These are phyloP conservation scores for Bursaphelenchus mucronatus DNA, from an alignment of 1,140 invertebrate species.

Conservation along the genomic window DNA sequence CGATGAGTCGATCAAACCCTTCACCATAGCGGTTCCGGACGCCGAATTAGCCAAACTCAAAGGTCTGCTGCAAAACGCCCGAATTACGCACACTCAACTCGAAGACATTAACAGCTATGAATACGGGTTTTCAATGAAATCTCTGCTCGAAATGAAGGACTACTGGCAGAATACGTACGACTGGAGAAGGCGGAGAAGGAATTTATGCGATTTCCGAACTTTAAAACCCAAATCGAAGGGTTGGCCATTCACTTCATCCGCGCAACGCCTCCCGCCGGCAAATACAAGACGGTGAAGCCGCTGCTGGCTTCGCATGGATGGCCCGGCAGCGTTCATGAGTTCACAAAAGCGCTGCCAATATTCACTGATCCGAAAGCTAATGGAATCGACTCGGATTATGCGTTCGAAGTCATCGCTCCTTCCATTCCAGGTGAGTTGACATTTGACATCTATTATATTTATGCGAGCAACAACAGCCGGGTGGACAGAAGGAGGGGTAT, in stretches of 20 bases:
- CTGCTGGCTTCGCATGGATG: slow-evolving; percentile 63
- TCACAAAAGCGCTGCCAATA: slow-evolving; percentile 73
- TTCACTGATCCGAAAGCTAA: slow-evolving; percentile 70
- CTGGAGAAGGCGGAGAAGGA: slow-evolving; percentile 26
- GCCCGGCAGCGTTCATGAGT: slow-evolving; percentile 74
- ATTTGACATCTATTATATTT: slow-evolving; percentile 69
- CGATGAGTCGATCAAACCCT: no score
- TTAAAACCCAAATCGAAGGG: slow-evolving; percentile 35
- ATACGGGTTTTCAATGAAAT: slow-evolving; percentile 26
- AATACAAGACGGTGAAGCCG: slow-evolving; percentile 26
- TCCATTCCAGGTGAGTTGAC: slow-evolving; percentile 79
- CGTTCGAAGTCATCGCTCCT: slow-evolving; percentile 74
- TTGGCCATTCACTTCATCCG: slow-evolving; percentile 47
- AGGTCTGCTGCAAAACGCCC: slow-evolving; percentile 8
- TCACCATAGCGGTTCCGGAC: no score
- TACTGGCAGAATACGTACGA: slow-evolving; percentile 33
- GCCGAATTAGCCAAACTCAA: slow-evolving; percentile 3
- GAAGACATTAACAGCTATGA: slow-evolving; percentile 28
- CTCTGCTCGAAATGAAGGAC: slow-evolving; percentile 14
- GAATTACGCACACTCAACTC: slow-evolving; percentile 31
- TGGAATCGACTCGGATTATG: slow-evolving; percentile 66
- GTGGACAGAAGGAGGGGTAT: no score
- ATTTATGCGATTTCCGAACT: slow-evolving; percentile 57
- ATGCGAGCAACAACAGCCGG: no score
- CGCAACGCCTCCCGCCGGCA: slow-evolving; percentile 37